Base-by-base conservation (phyloP, 2,888 invertebrate species). In the Archips crataeganus region DNA sequence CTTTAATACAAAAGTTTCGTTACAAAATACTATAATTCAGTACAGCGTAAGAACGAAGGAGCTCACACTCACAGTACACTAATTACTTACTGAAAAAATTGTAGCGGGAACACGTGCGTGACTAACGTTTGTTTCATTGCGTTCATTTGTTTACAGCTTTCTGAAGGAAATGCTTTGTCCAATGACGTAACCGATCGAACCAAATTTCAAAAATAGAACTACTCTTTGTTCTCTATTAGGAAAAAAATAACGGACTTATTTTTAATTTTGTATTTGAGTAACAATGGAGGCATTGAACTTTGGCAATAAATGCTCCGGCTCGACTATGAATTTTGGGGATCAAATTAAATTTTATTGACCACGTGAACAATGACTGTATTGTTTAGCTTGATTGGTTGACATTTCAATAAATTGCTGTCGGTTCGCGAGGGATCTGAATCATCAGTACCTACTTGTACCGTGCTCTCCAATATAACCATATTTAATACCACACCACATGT, bases 181-280 rank as follows among this genome's bases (percentile, higher is more conserved):
- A 77, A 81, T 93, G 91, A 91, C 89, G 91, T 88, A 89, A 91
- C 85, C 78, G 81, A 85, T 85, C 78, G 79, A 69, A 63, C 80
- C 84, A 74, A 86, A 89, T 86, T 87, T 88, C 82, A 81, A 89
- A 92, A 90, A 92, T 91, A 90, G 90, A 88, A 90, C 86, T 63
- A 75, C 82, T 84, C 91, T 90, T 92, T 93, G 92, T 92, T 91
- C 83, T 78, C 78, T 83, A 76, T 75, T 78, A 61, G 73, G 80
- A 80, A 87, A 85, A 23, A 84, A 85, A 82, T 57, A 77, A 76
- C 80, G 83, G 49, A 68, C n/a, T 73, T 57, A 62, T 68, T 85
- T 84, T 74, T 64, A 60, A 74, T 69, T 69, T 74, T 34, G 64
- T 64, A 51, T 71, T 79, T 77, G 77, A 75, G 69, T 70, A 78